These are phyloP conservation scores for Drosophila chauvacae DNA, from an alignment of 1,140 invertebrate species.

Conservation along the genomic window DNA sequence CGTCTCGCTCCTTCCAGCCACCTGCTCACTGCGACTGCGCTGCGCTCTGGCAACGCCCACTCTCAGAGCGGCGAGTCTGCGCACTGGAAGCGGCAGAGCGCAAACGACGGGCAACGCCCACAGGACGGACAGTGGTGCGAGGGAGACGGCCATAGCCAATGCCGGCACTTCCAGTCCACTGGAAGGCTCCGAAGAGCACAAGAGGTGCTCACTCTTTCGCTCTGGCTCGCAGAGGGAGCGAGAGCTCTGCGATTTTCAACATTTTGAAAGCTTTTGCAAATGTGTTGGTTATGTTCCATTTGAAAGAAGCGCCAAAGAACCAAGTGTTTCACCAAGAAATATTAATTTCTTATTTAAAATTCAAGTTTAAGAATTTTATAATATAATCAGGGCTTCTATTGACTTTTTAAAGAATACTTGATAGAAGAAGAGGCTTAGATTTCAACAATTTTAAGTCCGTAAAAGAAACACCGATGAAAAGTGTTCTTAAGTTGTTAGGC, in stretches of 20 bases:
- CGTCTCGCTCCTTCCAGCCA: constrained; percentile 68
- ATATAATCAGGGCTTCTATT: neutral
- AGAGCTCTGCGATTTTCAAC: constrained; percentile 39
- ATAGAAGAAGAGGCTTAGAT: neutral
- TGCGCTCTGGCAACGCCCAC: constrained; percentile 71
- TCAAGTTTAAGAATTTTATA: neutral
- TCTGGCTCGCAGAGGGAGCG: neutral
- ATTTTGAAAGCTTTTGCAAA: constrained; percentile 50
- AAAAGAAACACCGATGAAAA: no score
- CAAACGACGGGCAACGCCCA: constrained; percentile 57
- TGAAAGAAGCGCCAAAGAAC: constrained; percentile 48
- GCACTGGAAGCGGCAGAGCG: constrained; percentile 51
- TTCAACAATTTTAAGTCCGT: neutral
- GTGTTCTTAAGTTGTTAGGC: no score
- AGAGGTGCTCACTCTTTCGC: constrained; percentile 10
- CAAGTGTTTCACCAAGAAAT: neutral
- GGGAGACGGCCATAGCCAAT: constrained; percentile 41
- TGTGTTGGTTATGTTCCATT: constrained; percentile 40
- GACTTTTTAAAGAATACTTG: no score
- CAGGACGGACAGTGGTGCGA: constrained; percentile 41
- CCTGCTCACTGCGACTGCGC: constrained; percentile 65
- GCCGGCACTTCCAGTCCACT: constrained; percentile 43
- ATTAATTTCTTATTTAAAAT: neutral
- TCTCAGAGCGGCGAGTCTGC: constrained; percentile 70
- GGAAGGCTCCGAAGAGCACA: constrained; percentile 35